Conservation (phyloP, 2,888 invertebrate species). For the Dermolepida albohirtum region DNA sequence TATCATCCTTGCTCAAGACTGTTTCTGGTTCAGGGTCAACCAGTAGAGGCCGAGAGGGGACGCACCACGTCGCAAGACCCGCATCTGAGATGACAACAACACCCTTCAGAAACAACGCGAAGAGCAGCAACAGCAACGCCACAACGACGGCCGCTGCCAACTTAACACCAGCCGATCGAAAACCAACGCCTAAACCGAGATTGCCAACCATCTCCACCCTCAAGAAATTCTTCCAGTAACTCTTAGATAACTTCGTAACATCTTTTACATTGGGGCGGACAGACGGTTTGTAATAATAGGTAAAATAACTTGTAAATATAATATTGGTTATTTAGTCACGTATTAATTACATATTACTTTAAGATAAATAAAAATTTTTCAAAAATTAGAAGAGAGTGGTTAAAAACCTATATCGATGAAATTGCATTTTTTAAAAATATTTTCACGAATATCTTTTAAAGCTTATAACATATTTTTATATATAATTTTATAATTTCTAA, state of each 20-base stretch:
- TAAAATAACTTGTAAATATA: conserved; percentile 27
- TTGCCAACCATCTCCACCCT: conserved; percentile 39
- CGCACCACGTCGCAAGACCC: conserved; percentile 59
- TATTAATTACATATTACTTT: background rate
- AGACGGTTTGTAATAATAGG: conserved; percentile 1
- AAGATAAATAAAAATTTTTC: background rate
- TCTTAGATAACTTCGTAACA: conserved; percentile 13
- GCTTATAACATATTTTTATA: too few relatives aligned
- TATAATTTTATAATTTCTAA: too few relatives aligned
- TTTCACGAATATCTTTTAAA: too few relatives aligned
- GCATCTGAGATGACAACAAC: conserved; percentile 66
- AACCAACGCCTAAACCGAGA: conserved; percentile 32
- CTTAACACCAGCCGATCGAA: conserved; percentile 26
- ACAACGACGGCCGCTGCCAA: conserved; percentile 35
- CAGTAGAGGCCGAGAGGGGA: conserved; percentile 53
- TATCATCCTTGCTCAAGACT: conserved; percentile 55
- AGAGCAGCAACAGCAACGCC: conserved; percentile 35
- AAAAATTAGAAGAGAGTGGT: too few relatives aligned
- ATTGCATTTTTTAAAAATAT: too few relatives aligned
- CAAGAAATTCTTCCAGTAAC: conserved; percentile 39
- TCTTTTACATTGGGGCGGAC: background rate
- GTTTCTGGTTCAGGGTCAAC: conserved; percentile 58
- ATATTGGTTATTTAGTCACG: conserved; percentile 14
- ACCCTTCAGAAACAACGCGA: conserved; percentile 38
- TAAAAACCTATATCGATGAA: too few relatives aligned